A percentile compares a stretch with the other conserved stretches of the same genome.
Evolutionary conservation across 2,797 vertebrate species (phyloP).

Genomic region (Orientallactaga sibirica): DNA sequence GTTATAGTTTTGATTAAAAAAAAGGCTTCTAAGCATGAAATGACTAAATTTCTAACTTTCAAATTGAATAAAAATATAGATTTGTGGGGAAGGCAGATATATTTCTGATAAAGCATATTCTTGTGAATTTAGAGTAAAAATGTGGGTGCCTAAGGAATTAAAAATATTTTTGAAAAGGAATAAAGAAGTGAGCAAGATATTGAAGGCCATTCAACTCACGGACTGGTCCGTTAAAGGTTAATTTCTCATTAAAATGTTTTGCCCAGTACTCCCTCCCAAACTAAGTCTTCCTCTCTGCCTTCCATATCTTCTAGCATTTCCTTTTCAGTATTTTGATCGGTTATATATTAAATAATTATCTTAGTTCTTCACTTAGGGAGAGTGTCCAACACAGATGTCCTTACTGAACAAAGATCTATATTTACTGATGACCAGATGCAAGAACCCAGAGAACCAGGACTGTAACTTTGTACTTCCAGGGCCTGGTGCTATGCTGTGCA

Average conservation of each 20-base stretch:
- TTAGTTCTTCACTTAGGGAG: neutral
- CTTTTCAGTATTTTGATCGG: neutral
- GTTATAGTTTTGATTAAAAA: neutral
- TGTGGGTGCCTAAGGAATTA: neutral
- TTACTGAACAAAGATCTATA: neutral
- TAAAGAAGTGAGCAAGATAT: neutral
- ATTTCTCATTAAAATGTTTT: neutral
- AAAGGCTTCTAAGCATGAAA: neutral
- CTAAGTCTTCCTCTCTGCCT: neutral
- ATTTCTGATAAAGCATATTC: neutral
- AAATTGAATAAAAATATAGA: constrained; percentile 19
- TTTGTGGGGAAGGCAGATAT: neutral
- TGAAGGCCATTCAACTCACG: constrained; percentile 13
- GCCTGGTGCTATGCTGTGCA: neutral
- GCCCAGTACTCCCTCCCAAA: neutral
- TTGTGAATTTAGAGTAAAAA: neutral
- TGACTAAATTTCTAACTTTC: neutral
- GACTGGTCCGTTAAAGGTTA: neutral
- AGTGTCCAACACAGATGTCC: neutral
- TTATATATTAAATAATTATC: constrained; percentile 35
- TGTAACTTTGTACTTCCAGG: neutral
- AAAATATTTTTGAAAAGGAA: constrained; percentile 37
- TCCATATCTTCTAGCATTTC: neutral
- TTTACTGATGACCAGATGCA: constrained; percentile 1
- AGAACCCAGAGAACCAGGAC: neutral